Evolutionary conservation across 2,888 invertebrate genomes (phyloP).

Genomic region (Argynnis bischoffii): DNA sequence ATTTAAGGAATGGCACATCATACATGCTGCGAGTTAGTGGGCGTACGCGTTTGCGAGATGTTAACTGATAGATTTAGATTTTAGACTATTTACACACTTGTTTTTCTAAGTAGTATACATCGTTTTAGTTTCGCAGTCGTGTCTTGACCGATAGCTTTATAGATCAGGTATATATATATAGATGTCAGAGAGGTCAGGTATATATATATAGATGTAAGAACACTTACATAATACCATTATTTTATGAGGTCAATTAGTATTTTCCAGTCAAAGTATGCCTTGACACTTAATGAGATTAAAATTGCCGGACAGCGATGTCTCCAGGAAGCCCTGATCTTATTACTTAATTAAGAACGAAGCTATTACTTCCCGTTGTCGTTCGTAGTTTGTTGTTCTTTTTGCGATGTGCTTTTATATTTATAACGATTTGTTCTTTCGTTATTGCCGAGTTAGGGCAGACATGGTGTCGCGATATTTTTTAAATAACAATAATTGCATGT

Average conservation of each 20-base stretch:
- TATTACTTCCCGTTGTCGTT: constrained; percentile 9
- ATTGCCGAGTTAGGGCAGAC: too few relatives aligned
- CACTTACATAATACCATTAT: background rate
- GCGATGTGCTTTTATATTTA: background rate
- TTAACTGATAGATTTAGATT: background rate
- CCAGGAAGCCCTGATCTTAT: constrained; percentile 28
- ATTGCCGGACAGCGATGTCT: constrained; percentile 24
- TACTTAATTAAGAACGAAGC: constrained; percentile 25
- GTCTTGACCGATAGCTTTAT: too few relatives aligned
- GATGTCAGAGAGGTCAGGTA: too few relatives aligned
- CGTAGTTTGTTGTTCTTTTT: constrained; percentile 12
- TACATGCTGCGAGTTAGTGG: background rate
- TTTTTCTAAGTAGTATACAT: background rate
- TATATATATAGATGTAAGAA: too few relatives aligned
- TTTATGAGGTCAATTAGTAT: constrained; percentile 3
- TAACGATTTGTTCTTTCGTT: background rate
- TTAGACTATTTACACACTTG: background rate
- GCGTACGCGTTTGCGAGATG: background rate
- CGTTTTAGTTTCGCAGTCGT: too few relatives aligned
- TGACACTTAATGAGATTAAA: constrained; percentile 27
- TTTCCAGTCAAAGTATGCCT: constrained; percentile 6
- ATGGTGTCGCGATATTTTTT: background rate
- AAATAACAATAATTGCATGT: background rate
- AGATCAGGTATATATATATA: too few relatives aligned
- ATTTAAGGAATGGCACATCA: background rate